These are phyloP conservation scores for Nyctalus aviator DNA, from an alignment of 2,797 vertebrate species.

Conservation along the genomic window DNA sequence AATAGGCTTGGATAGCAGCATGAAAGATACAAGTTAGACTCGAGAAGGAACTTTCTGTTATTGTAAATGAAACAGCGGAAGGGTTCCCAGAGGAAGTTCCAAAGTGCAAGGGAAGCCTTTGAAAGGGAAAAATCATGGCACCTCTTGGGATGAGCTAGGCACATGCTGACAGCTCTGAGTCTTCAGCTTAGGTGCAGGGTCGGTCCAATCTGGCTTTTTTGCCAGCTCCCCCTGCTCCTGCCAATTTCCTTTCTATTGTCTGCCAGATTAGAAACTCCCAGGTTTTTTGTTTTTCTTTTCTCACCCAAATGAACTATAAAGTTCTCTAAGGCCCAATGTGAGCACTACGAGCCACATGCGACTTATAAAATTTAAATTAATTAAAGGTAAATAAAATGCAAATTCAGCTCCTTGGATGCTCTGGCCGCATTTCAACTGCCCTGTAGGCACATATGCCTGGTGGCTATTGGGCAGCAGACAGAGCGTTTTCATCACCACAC, in stretches of 20 bases:
- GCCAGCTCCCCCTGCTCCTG: fast-evolving
- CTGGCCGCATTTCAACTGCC: neutral
- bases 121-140: neutral
- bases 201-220: neutral
- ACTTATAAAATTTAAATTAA: neutral
- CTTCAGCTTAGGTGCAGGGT: neutral
- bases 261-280: neutral
- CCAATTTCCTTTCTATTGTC: neutral
- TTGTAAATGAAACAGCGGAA: neutral
- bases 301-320: neutral
- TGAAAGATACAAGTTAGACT: neutral
- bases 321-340: neutral
- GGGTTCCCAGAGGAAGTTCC: neutral
- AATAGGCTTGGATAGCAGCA: neutral
- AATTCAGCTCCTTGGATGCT: neutral
- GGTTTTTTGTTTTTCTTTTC: neutral
- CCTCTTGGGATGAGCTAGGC: neutral
- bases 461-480: fast-evolving
- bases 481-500: fast-evolving
- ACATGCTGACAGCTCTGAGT: no score
- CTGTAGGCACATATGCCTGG: fast-evolving
- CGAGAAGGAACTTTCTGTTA: neutral
- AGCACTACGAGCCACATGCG: neutral
- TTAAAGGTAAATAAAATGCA: neutral
- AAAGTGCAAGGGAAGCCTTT: neutral